Conservation (phyloP, 2,797 vertebrate species). For the Thalassophryne amazonica region DNA sequence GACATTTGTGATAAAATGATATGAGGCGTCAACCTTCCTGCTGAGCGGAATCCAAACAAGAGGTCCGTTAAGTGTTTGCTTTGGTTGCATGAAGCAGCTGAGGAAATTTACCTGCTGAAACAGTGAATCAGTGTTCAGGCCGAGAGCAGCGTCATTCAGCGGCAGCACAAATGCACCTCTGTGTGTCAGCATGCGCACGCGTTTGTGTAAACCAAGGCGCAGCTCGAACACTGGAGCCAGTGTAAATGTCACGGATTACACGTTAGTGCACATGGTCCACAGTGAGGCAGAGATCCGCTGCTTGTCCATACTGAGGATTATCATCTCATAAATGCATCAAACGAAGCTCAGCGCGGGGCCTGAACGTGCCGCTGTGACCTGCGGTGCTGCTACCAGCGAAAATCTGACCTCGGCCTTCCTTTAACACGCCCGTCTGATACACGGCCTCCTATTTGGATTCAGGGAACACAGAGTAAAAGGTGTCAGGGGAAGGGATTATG, state of each 20-base stretch:
- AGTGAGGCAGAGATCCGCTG: slow-evolving; percentile 11
- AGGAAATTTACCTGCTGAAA: slow-evolving; percentile 52
- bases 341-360: slow-evolving; percentile 4
- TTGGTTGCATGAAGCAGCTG: slow-evolving; percentile 38
- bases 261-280: neutral
- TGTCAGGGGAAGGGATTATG: neutral
- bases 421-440: neutral
- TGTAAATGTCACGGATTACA: slow-evolving; percentile 43
- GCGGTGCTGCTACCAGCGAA: no score
- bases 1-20: slow-evolving; percentile 43
- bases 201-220: slow-evolving; percentile 16
- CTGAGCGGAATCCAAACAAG: slow-evolving; percentile 45
- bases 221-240: slow-evolving; percentile 49
- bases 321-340: slow-evolving; percentile 22
- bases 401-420: no score
- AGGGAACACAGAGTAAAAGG: slow-evolving; percentile 4
- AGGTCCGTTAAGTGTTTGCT: slow-evolving; percentile 56
- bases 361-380: neutral
- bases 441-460: slow-evolving; percentile 2
- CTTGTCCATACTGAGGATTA: slow-evolving; percentile 30
- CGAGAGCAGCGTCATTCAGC: slow-evolving; percentile 34
- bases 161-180: slow-evolving; percentile 53
- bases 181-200: slow-evolving; percentile 29
- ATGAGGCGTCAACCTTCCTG: slow-evolving; percentile 38
- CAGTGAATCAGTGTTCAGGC: slow-evolving; percentile 62